These are phyloP conservation scores for Carcinoscorpius rotundicauda DNA, from an alignment of 1,140 invertebrate genomes.

Conservation along the genomic window DNA sequence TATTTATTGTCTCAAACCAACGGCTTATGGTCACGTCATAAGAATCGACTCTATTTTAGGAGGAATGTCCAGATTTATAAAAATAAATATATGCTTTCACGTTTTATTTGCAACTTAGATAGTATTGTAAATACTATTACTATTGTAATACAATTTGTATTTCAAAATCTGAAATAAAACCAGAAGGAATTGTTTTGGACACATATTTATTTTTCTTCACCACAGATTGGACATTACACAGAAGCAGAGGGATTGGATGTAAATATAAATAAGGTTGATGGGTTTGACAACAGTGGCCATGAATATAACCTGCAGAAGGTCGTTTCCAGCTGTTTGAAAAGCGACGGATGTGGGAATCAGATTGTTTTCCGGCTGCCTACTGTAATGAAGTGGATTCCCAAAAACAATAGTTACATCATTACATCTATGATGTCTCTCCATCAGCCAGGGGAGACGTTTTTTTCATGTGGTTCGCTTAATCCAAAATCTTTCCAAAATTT, in stretches of 20 bases:
- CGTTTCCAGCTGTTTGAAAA: conserved; percentile 21
- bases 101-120: too few relatives aligned
- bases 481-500: conserved; percentile 26
- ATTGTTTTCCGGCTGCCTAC: neutral
- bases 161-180: too few relatives aligned
- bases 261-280: conserved; percentile 20
- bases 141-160: too few relatives aligned
- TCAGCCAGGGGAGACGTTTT: conserved; percentile 22
- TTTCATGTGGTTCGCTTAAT: conserved; percentile 24
- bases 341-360: conserved; percentile 14
- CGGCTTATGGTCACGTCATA: too few relatives aligned
- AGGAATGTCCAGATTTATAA: too few relatives aligned
- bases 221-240: conserved; percentile 19
- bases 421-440: conserved; percentile 26
- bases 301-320: conserved; percentile 24
- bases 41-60: too few relatives aligned
- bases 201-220: neutral
- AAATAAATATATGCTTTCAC: too few relatives aligned
- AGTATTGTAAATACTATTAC: too few relatives aligned
- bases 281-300: conserved; percentile 22
- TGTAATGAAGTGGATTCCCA: conserved; percentile 23
- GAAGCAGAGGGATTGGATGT: conserved; percentile 23
- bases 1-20: too few relatives aligned
- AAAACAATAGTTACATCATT: conserved; percentile 23
- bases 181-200: too few relatives aligned